Evolutionary conservation across 1,140 invertebrate species (phyloP), one percentile per base, ranked within the genome.

Genomic region (Tetramorium alpestre): DNA sequence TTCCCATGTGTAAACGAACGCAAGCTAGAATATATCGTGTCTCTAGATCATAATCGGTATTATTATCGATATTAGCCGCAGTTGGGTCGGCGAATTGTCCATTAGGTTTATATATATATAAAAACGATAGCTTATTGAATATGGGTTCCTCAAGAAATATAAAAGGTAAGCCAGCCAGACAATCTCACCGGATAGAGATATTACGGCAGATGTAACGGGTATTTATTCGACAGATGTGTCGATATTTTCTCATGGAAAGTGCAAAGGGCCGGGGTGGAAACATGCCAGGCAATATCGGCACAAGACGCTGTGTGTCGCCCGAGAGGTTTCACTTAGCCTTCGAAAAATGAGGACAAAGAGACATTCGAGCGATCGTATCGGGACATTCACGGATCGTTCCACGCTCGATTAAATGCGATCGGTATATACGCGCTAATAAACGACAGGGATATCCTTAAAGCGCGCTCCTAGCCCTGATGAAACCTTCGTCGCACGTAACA

Each of bases 181-280:
- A 78, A 88, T n/a, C 60, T 75, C 22, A 41, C 49, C 41, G 81
- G 86, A 90, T 88, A 86, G 87, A 93, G 81, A 91, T 81, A 84
- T 93, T 85, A 89, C 88, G 84, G 87, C 92, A 93, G 91, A 93
- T 93, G 93, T 89, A 90, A 81, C 73, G 76, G 92, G 91, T 93
- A 91, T 90, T 92, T 93, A 93, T 93, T 93, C 91, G 93, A 93
- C 93, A 90, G 92, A 91, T 93, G 89, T 93, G 93, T 92, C 92
- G 91, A 93, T 93, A 93, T 93, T 93, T 92, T 89, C 75, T 58
- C 85, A 77, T 89, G 28, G 76, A 90, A 82, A 73, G 69, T 82
- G 75, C 41, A 84, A 70, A 67, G 67, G 54, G 28, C 22, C n/a
- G 28, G 47, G 69, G 88, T 82, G 76, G 89, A 91, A 91, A 92